Conservation (phyloP, 2,888 invertebrate species). For the Amblyjoppa proteus region DNA sequence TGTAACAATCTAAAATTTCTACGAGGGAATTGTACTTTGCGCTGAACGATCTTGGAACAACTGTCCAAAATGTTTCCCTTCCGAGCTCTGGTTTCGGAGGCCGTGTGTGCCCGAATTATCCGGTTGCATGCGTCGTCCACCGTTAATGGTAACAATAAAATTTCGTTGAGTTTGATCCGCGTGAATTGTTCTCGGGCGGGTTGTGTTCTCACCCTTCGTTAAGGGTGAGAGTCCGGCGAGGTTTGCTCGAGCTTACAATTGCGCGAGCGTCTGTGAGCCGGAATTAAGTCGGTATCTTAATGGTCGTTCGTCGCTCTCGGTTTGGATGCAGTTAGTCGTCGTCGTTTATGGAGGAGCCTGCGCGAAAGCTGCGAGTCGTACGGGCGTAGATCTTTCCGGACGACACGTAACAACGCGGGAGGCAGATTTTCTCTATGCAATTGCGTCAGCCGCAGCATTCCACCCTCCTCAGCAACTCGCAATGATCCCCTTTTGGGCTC, state of each 20-base stretch:
- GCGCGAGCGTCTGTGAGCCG: slow-evolving; percentile 50
- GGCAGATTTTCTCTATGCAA: slow-evolving; percentile 57
- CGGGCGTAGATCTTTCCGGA: slow-evolving; percentile 40
- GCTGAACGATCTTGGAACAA: neutral
- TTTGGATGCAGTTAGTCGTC: slow-evolving; percentile 15
- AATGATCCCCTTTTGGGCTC: slow-evolving; percentile 24
- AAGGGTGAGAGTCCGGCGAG: slow-evolving; percentile 52
- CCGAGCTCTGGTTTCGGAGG: neutral
- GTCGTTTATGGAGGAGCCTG: slow-evolving; percentile 43
- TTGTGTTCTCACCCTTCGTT: slow-evolving; percentile 48
- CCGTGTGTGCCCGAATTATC: slow-evolving; percentile 23
- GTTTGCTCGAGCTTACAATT: slow-evolving; percentile 65
- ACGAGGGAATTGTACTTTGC: neutral
- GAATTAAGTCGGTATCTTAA: slow-evolving; percentile 66
- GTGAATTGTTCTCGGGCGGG: slow-evolving; percentile 22
- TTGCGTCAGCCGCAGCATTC: slow-evolving; percentile 69
- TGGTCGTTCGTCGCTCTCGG: slow-evolving; percentile 52
- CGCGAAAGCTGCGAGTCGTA: slow-evolving; percentile 18
- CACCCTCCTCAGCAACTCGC: slow-evolving; percentile 25
- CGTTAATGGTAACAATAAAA: slow-evolving; percentile 44
- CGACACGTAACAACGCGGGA: slow-evolving; percentile 13
- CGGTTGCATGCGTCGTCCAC: slow-evolving; percentile 35
- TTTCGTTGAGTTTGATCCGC: slow-evolving; percentile 48
- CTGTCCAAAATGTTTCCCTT: neutral
- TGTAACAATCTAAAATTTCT: neutral